Evolutionary conservation across 2,113 vertebrate species (phyloP).

Genomic region (Sorex araneus): DNA sequence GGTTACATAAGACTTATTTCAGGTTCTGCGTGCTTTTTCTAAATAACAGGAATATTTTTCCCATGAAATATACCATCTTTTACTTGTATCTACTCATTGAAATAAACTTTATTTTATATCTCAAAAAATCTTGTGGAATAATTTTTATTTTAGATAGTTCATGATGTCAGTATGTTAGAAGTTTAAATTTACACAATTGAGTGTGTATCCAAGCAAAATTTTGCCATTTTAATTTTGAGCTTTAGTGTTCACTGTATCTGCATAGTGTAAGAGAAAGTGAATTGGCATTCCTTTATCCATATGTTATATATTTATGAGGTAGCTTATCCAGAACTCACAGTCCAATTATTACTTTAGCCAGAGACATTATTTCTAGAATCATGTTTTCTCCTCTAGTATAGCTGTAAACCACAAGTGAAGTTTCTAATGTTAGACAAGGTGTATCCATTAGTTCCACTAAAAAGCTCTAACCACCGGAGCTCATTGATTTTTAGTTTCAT

Average conservation of each 20-base stretch:
- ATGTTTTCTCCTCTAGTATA: slow-evolving; percentile 88
- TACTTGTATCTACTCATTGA: slow-evolving; percentile 46
- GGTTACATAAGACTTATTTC: slow-evolving; percentile 19
- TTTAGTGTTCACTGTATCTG: slow-evolving; percentile 70
- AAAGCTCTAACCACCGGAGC: slow-evolving; percentile 93
- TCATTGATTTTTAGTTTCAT: slow-evolving; percentile 99
- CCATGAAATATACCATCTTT: slow-evolving; percentile 38
- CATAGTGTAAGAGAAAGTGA: slow-evolving; percentile 80
- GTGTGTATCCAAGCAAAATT: slow-evolving; percentile 74
- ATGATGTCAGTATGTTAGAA: slow-evolving; percentile 65
- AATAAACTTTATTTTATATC: slow-evolving; percentile 64
- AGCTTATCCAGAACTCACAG: slow-evolving; percentile 83
- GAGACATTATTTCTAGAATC: slow-evolving; percentile 86
- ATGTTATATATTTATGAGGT: slow-evolving; percentile 81
- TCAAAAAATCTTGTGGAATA: slow-evolving; percentile 57
- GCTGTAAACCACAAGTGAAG: slow-evolving; percentile 93
- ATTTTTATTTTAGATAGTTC: slow-evolving; percentile 70
- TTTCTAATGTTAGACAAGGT: slow-evolving; percentile 96
- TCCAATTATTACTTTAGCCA: slow-evolving; percentile 83
- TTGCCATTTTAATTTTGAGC: slow-evolving; percentile 81
- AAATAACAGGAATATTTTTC: slow-evolving; percentile 48
- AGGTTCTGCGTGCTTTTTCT: slow-evolving; percentile 31
- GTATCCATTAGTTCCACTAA: slow-evolving; percentile 94
- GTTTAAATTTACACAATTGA: slow-evolving; percentile 74
- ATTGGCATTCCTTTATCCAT: slow-evolving; percentile 79